phyloP scores from a whole-genome alignment of 1,140 invertebrate genomes.

The Procambarus clarkii region DNA sequence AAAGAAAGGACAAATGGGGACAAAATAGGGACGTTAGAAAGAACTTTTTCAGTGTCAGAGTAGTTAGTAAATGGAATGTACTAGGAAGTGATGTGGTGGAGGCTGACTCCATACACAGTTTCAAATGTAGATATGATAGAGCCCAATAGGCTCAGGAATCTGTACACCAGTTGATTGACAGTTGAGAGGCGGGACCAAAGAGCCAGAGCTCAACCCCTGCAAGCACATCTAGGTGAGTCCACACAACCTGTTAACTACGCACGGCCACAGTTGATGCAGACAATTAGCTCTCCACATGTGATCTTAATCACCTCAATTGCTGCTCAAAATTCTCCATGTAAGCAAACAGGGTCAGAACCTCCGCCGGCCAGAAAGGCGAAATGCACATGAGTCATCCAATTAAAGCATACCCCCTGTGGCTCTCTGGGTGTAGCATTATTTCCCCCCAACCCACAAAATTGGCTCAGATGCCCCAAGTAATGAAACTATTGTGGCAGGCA shows the following conservation, averaged over 20 bases:
- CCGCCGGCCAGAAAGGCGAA: slow-evolving; percentile 13
- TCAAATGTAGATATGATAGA: too few species aligned
- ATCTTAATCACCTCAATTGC: slow-evolving; percentile 5
- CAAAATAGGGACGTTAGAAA: too few species aligned
- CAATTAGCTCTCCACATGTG: slow-evolving; percentile 20
- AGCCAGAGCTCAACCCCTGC: too few species aligned
- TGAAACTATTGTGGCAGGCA: slow-evolving; percentile 23
- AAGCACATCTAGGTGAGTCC: too few species aligned
- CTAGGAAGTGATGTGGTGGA: too few species aligned
- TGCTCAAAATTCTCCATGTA: slow-evolving; percentile 2
- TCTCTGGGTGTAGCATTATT: slow-evolving; percentile 5
- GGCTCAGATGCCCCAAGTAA: slow-evolving; percentile 34
- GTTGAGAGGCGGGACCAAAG: too few species aligned
- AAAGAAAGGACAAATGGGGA: too few species aligned
- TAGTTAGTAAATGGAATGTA: too few species aligned
- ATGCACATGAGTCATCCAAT: slow-evolving; percentile 22
- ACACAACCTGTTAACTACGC: background rate
- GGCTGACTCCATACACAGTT: too few species aligned
- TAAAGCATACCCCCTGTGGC: background rate
- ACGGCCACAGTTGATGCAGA: background rate
- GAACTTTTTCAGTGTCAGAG: too few species aligned
- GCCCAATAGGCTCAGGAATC: too few species aligned
- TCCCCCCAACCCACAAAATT: slow-evolving; percentile 17
- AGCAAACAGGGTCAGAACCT: background rate
- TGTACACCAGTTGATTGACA: too few species aligned